Evolutionary conservation across 2,888 invertebrate species (phyloP), one percentile per base, ranked within the genome.

Genomic region (Watsonalla cultraria): DNA sequence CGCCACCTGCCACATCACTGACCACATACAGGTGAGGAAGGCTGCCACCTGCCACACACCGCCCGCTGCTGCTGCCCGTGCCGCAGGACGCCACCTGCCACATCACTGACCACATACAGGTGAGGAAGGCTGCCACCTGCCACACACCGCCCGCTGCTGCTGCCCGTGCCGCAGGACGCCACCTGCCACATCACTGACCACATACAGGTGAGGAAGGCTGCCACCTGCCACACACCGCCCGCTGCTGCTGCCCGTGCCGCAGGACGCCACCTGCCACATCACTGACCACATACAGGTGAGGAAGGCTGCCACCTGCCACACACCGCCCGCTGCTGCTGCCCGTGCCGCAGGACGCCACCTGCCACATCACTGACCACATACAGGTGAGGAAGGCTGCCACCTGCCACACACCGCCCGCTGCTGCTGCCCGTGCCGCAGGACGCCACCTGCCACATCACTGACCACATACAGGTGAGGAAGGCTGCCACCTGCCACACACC

Each of bases 151-250:
- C 94, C 96, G 51, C 93, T 93, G 66, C 96, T 96, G 60, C 95
- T 96, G 71, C 98, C 99, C 0, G 95, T 99, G 63, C 98, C 99
- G 5, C 96, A 98, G 77, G 99, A 99, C 86, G 97, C 97, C 49
- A 97, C 97, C 51, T 97, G 97, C 75, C 97, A 98, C 84, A 96
- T 99, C 76, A 98, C 99, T 47, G 99, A 99, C 90, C 98, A 99
- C 78, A 95, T 99, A 64, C 98, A 99, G 93, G 93, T 92, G 48
- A 6, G 11, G 9, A 33, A 37, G 37, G 7, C 37, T 6, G 7
- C 34, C 61, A 51, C 80, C 62, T 54, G 61, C 24, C 24, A 24
- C 24, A 24, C 24, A 24, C 24, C 24, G 24, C 24, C 24, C 24
- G 24, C 24, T 24, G 24, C 24, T 24, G 24, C 24, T 24, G 24